A percentile compares a stretch with the other conserved stretches of the same genome.
Conservation (phyloP, 2,113 vertebrate species). For the Otis tarda region DNA sequence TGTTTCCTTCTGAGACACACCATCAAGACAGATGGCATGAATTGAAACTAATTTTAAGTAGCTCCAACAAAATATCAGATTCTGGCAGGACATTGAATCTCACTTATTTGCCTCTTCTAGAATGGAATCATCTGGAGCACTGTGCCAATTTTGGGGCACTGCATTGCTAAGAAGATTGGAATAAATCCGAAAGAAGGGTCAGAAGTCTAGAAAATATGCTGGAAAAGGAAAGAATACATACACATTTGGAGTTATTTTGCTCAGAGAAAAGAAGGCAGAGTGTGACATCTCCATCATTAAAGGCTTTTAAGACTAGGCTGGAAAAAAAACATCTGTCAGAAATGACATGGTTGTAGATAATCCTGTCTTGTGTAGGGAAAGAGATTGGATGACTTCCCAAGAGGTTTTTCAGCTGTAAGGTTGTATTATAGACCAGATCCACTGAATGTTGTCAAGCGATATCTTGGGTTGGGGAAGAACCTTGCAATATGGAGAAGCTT, state of each 20-base stretch:
- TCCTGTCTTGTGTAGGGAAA: neutral
- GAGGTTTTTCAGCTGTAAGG: conserved; percentile 16
- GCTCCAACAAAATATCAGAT: neutral
- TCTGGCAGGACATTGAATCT: neutral
- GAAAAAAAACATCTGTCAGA: conserved; percentile 24
- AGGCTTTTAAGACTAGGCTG: conserved; percentile 13
- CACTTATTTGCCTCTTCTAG: neutral
- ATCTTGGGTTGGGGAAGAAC: neutral
- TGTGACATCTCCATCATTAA: conserved; percentile 5
- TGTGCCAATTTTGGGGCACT: neutral
- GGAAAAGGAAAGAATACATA: neutral
- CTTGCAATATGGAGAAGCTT: neutral
- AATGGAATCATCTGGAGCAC: neutral
- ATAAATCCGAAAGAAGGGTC: neutral
- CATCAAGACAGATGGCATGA: neutral
- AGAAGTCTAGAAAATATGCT: neutral
- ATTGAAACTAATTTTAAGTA: neutral
- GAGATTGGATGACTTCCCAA: conserved; percentile 3
- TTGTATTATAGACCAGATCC: neutral
- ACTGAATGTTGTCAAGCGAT: neutral
- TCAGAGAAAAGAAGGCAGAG: neutral
- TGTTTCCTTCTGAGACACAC: neutral
- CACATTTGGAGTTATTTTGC: neutral
- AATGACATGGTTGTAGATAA: conserved; percentile 25
- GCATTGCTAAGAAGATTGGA: neutral